phyloP scores from a whole-genome alignment of 2,113 vertebrate genomes.

The Nestor notabilis region DNA sequence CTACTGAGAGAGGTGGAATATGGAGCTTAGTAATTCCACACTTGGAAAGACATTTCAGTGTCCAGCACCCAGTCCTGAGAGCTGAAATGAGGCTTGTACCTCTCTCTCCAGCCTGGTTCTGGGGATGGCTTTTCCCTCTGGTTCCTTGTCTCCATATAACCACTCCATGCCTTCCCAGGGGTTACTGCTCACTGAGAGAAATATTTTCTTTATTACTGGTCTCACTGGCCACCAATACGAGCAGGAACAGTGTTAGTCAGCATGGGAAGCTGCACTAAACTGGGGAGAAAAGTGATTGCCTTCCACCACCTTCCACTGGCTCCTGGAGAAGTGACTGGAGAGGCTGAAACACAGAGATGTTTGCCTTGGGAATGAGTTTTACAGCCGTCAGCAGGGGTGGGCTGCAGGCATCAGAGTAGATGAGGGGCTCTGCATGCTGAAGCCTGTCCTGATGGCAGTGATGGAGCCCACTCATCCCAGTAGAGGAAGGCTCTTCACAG shows the following conservation, averaged over 20 bases:
- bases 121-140: neutral
- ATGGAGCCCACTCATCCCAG: neutral
- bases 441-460: neutral
- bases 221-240: rapidly evolving
- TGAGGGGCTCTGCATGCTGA: rapidly evolving
- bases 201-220: neutral
- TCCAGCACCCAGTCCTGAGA: neutral
- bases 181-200: neutral
- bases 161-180: neutral
- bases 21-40: neutral
- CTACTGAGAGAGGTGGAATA: neutral
- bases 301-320: neutral
- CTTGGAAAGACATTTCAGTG: neutral
- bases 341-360: neutral
- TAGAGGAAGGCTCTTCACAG: neutral
- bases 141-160: neutral
- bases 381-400: neutral
- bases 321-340: neutral
- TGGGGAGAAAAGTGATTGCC: neutral
- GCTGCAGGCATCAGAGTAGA: neutral
- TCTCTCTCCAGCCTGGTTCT: neutral
- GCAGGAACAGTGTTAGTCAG: neutral
- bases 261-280: neutral
- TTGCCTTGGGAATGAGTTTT: neutral
- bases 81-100: neutral